Evolutionary conservation across 2,797 vertebrate species (phyloP).

Genomic region (Nannoperca obscura): DNA sequence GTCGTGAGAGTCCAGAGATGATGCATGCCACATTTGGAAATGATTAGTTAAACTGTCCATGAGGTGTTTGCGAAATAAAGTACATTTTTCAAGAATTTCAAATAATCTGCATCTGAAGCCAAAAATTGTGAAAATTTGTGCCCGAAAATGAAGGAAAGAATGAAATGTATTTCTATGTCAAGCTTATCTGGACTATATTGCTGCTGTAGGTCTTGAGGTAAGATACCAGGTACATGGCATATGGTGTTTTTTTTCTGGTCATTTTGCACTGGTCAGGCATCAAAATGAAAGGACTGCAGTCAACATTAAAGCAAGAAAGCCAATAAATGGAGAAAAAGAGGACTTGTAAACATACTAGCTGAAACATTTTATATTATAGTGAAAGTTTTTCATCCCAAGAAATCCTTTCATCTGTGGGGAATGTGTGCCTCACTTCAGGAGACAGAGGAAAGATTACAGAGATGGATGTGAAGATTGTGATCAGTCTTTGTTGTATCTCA

Average conservation of each 20-base stretch:
- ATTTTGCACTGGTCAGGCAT: not conserved
- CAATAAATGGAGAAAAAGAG: not conserved
- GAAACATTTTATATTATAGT: not conserved
- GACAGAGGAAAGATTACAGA: not conserved
- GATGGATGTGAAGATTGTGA: constrained; percentile 2
- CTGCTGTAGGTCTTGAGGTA: not conserved
- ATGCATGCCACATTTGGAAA: constrained; percentile 62
- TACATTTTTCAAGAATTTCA: constrained; percentile 7
- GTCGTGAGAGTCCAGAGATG: constrained; percentile 40
- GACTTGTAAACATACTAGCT: not conserved
- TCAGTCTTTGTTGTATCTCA: not conserved
- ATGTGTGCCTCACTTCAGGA: not conserved
- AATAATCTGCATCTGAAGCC: too few species aligned
- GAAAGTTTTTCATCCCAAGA: not conserved
- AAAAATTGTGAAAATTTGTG: too few species aligned
- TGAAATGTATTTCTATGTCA: not conserved
- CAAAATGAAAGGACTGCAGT: not conserved
- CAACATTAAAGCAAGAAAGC: not conserved
- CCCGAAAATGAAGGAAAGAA: not conserved
- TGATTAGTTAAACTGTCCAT: constrained; percentile 44
- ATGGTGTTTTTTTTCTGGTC: not conserved
- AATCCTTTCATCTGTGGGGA: not conserved
- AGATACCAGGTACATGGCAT: not conserved
- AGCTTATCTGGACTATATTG: not conserved
- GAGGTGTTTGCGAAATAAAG: constrained; percentile 50